Conservation (phyloP, 2,797 vertebrate species). For the Pempheris klunzingeri region DNA sequence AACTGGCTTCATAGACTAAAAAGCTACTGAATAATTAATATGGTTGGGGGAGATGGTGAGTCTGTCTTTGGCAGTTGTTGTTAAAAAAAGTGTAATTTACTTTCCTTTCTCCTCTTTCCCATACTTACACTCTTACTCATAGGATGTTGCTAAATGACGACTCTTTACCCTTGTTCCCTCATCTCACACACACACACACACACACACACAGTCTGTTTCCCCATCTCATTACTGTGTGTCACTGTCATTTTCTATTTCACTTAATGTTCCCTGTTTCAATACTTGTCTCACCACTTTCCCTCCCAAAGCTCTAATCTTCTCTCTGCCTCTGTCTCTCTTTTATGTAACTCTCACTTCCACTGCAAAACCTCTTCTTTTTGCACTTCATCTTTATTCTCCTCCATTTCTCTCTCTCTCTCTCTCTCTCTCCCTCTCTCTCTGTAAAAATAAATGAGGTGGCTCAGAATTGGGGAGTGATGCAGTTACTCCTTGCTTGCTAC, state of each 20-base stretch:
- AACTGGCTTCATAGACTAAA: conserved; percentile 11
- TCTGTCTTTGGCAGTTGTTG: background rate
- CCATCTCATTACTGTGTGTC: conserved; percentile 19
- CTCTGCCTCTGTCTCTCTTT: conserved; percentile 30
- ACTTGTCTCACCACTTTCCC: conserved; percentile 13
- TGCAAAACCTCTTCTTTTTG: background rate
- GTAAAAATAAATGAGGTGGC: conserved; percentile 35
- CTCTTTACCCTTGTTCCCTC: background rate
- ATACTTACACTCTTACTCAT: background rate
- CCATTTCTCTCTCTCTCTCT: background rate
- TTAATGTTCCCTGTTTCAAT: conserved; percentile 22
- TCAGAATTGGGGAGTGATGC: conserved; percentile 21
- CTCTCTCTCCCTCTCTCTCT: background rate
- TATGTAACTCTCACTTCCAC: conserved; percentile 28
- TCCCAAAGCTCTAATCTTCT: conserved; percentile 23
- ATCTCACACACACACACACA: background rate
- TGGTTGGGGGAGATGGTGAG: background rate
- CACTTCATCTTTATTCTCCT: conserved; percentile 1
- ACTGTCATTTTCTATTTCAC: conserved; percentile 24
- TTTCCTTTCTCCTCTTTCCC: background rate
- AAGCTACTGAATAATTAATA: conserved; percentile 20
- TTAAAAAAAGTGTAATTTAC: background rate
- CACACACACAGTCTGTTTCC: background rate
- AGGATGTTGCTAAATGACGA: background rate
- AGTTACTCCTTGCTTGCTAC: background rate